phyloP scores from a whole-genome alignment of 2,113 vertebrate species.

The Lophius piscatorius region DNA sequence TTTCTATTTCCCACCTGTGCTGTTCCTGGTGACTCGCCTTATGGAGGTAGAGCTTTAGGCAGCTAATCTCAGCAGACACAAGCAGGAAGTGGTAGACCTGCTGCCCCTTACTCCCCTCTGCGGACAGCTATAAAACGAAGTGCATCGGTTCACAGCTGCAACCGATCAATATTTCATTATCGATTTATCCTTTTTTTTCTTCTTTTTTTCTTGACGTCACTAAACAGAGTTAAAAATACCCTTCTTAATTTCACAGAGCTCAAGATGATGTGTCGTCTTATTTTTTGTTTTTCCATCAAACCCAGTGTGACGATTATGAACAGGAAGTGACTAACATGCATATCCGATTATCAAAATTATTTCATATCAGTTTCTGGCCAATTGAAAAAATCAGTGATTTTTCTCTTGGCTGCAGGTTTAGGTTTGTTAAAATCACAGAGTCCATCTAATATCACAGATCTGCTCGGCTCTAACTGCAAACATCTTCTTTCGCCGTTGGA shows the following conservation, averaged over 20 bases:
- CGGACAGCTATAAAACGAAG: constrained; percentile 9
- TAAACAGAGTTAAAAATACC: neutral
- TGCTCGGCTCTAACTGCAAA: constrained; percentile 20
- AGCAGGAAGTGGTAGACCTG: constrained; percentile 15
- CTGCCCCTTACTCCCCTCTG: constrained; percentile 14
- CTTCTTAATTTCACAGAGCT: neutral
- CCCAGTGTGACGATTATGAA: neutral
- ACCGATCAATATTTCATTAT: neutral
- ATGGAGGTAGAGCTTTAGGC: constrained; percentile 67
- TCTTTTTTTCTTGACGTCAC: neutral
- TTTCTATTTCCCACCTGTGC: constrained; percentile 2
- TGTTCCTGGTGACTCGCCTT: constrained; percentile 69
- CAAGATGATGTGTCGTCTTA: neutral
- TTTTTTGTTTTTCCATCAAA: neutral
- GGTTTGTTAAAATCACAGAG: neutral
- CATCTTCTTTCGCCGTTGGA: too few species aligned
- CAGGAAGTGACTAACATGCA: neutral
- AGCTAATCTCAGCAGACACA: constrained; percentile 50
- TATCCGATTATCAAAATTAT: neutral
- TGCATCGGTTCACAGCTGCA: constrained; percentile 8
- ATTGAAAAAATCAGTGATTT: neutral
- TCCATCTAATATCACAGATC: neutral
- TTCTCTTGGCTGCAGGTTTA: constrained; percentile 3
- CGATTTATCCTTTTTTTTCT: neutral
- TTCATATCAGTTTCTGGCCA: neutral